Evolutionary conservation across 2,113 vertebrate genomes (phyloP).

Genomic region (Phocoena phocoena): DNA sequence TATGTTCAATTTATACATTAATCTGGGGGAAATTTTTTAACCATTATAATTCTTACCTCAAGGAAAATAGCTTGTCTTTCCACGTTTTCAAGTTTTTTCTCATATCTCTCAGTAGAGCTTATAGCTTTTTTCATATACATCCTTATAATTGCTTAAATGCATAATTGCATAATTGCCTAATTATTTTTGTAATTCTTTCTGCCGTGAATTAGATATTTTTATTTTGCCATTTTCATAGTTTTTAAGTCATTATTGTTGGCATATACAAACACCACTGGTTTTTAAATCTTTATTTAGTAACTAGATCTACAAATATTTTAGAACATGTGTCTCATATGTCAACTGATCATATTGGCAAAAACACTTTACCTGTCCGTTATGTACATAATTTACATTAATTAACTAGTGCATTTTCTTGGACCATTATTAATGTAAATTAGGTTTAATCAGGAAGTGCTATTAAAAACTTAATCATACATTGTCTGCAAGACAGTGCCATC

Average conservation of each 20-base stretch:
- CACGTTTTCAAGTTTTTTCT: neutral
- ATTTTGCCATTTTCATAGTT: neutral
- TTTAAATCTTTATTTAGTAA: neutral
- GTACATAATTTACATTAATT: neutral
- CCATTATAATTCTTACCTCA: neutral
- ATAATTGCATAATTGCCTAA: neutral
- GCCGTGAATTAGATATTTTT: neutral
- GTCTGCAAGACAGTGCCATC: neutral
- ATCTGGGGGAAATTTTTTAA: neutral
- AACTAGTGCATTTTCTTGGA: neutral
- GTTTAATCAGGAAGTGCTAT: neutral
- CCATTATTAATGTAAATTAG: neutral
- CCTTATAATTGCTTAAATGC: neutral
- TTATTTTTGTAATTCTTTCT: conserved; percentile 32
- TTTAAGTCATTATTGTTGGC: neutral
- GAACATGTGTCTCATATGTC: neutral
- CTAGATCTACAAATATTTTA: neutral
- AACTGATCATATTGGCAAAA: neutral
- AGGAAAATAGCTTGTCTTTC: neutral
- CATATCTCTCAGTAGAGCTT: neutral
- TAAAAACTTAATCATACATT: neutral
- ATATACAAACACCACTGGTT: neutral
- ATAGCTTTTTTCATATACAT: neutral
- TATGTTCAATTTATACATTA: neutral
- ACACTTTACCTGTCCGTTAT: neutral